These are phyloP conservation scores for Syncerus caffer DNA, from an alignment of 2,797 vertebrate genomes.

Conservation along the genomic window DNA sequence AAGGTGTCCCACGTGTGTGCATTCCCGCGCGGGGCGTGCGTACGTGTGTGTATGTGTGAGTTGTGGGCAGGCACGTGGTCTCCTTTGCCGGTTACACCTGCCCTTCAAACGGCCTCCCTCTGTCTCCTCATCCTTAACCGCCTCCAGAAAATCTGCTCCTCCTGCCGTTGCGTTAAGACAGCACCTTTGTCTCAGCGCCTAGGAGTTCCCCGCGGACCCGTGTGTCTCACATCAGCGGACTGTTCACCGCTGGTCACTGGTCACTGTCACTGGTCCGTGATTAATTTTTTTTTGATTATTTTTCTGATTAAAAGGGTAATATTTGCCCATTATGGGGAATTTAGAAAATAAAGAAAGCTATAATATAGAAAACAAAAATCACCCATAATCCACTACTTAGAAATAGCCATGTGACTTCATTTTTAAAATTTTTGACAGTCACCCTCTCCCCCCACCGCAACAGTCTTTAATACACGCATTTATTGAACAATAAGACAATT, in stretches of 20 bases:
- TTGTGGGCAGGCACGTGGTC: not conserved
- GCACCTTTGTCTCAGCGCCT: not conserved
- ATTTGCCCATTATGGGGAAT: not conserved
- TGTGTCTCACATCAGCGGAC: rapidly evolving
- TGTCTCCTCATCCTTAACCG: not conserved
- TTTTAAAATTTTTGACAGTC: not conserved
- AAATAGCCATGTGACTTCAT: not conserved
- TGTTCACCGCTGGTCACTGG: not conserved
- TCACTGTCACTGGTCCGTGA: not conserved
- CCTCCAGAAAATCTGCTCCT: not conserved
- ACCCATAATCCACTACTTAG: not conserved
- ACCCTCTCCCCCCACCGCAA: rapidly evolving
- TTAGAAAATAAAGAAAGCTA: not conserved
- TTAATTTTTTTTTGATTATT: not conserved
- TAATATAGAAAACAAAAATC: not conserved
- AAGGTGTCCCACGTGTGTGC: not conserved
- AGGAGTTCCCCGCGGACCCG: not conserved
- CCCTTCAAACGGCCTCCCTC: not conserved
- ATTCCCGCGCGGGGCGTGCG: not conserved
- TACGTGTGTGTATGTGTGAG: not conserved
- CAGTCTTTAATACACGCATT: not conserved
- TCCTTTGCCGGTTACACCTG: not conserved
- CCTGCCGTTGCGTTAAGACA: not conserved
- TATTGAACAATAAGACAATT: not conserved
- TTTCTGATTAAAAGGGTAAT: not conserved